These are phyloP conservation scores for Dallia pectoralis DNA, from an alignment of 2,797 vertebrate genomes.

Conservation along the genomic window DNA sequence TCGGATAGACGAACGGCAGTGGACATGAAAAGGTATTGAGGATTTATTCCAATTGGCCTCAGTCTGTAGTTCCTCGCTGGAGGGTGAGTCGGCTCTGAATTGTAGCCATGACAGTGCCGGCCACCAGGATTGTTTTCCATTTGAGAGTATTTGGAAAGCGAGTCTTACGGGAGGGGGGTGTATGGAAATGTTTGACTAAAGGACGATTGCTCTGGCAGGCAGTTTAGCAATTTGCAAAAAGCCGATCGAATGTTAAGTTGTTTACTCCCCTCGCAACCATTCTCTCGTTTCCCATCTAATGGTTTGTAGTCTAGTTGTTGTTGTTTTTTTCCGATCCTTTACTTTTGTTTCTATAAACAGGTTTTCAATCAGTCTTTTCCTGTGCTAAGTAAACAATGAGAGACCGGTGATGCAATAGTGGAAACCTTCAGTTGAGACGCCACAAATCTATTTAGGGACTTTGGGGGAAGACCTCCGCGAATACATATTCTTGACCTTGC, in stretches of 20 bases:
- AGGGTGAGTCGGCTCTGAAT: constrained; percentile 5
- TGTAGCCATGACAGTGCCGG: constrained; percentile 25
- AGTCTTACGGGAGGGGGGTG: constrained; percentile 19
- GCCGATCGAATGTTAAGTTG: not conserved
- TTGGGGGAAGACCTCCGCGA: not conserved
- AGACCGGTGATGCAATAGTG: not conserved
- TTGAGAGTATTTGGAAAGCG: constrained; percentile 30
- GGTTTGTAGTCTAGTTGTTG: not conserved
- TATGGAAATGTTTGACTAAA: constrained; percentile 26
- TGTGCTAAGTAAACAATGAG: not conserved
- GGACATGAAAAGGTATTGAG: not conserved
- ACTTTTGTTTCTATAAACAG: not conserved
- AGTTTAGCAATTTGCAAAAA: constrained; percentile 26
- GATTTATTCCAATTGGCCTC: not conserved
- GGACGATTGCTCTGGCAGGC: constrained; percentile 4
- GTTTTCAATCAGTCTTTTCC: not conserved
- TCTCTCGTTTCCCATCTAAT: not conserved
- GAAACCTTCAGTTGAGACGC: not conserved
- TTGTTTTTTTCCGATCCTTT: not conserved
- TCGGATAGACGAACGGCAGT: not conserved
- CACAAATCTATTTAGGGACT: not conserved
- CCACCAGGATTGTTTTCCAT: constrained; percentile 36
- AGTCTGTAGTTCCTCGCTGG: not conserved
- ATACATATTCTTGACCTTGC: not conserved
- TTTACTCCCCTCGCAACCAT: not conserved